phyloP scores from a whole-genome alignment of 2,888 invertebrate species.

The Diaphora mendica region DNA sequence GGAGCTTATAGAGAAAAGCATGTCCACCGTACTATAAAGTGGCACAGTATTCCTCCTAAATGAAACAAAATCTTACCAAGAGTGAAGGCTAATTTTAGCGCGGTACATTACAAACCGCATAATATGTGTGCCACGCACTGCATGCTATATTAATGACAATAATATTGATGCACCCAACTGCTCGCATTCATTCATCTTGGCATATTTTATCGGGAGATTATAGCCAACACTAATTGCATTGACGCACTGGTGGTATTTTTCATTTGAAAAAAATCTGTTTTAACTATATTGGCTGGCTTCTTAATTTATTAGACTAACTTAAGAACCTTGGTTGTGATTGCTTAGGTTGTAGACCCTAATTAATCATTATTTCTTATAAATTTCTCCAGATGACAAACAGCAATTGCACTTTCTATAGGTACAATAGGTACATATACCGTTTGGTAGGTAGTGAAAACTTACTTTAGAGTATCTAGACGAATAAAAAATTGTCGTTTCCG shows the following conservation, averaged over 20 bases:
- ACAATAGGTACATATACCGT: background rate
- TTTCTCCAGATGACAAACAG: too few relatives aligned
- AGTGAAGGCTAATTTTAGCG: conserved; percentile 17
- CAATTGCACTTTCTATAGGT: background rate
- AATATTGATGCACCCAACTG: conserved; percentile 61
- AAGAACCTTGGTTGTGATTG: background rate
- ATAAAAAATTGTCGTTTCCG: too few relatives aligned
- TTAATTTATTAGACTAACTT: background rate
- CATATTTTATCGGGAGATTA: conserved; percentile 29
- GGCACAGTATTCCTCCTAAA: background rate
- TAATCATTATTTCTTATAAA: too few relatives aligned
- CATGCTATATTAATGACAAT: conserved; percentile 40
- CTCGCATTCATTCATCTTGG: conserved; percentile 56
- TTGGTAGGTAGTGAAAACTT: too few relatives aligned
- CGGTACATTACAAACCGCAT: conserved; percentile 32
- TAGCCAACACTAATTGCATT: conserved; percentile 14
- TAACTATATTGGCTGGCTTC: background rate
- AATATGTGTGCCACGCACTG: conserved; percentile 38
- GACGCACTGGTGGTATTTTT: background rate
- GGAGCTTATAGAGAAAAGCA: background rate
- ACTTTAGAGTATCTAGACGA: too few relatives aligned
- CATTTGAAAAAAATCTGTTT: background rate
- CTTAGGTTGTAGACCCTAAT: too few relatives aligned
- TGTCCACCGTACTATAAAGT: background rate
- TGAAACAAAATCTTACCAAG: background rate